Conservation (phyloP, 2,888 invertebrate species). For the Clistopyga incitator region DNA sequence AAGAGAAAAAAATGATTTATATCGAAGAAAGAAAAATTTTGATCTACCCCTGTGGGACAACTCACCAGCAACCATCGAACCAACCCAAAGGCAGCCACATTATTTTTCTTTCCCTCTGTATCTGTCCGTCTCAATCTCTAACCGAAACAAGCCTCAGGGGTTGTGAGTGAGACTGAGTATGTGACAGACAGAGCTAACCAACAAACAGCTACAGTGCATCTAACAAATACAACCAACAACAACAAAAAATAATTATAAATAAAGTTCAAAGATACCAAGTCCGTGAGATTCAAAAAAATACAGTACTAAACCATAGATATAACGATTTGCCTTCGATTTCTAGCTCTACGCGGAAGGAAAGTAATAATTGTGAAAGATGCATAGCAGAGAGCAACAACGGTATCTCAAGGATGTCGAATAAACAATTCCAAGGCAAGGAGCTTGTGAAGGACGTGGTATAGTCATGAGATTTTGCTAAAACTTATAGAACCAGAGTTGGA, state of each 20-base stretch:
- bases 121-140: conserved; percentile 82
- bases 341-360: conserved; percentile 67
- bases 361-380: conserved; percentile 70
- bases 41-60: conserved; percentile 82
- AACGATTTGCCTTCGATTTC: conserved; percentile 49
- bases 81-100: conserved; percentile 84
- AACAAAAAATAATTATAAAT: conserved; percentile 81
- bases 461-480: neutral
- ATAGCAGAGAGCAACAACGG: conserved; percentile 50
- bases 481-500: conserved; percentile 17
- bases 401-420: conserved; percentile 41
- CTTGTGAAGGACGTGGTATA: conserved; percentile 2
- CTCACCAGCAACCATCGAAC: conserved; percentile 83
- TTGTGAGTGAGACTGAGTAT: conserved; percentile 82
- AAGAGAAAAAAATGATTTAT: conserved; percentile 57
- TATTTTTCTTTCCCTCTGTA: conserved; percentile 76
- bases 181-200: conserved; percentile 84
- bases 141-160: conserved; percentile 83
- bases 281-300: conserved; percentile 72
- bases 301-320: conserved; percentile 71
- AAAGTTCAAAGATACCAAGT: conserved; percentile 79
- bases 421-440: conserved; percentile 15
- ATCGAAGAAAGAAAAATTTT: conserved; percentile 77
- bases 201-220: conserved; percentile 85
- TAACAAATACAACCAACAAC: conserved; percentile 84